Base-by-base conservation (phyloP, 1,140 invertebrate species). In the Camponotus pennsylvanicus region DNA sequence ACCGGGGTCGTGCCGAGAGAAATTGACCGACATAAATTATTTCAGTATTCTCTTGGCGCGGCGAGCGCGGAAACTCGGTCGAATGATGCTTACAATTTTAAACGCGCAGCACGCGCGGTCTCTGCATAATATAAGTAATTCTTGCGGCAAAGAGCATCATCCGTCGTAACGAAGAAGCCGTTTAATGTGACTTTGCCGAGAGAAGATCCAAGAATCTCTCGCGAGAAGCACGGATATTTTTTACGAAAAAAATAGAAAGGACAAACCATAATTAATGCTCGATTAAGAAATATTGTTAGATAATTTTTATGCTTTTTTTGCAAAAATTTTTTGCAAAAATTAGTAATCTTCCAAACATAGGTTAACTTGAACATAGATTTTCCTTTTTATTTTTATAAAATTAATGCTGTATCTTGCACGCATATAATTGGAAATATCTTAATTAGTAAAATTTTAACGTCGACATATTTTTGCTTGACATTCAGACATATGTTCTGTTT, bases 11-110 rank as follows among this genome's bases (percentile, higher is more conserved):
- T 63, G 71, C 79, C 80, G 76, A 64, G 77, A 90, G 86, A 90
- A 90, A 90, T 90, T 90, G 89, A 90, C 89, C 88, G 88, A 90
- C 89, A 86, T 90, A 88, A 90, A 90, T 90, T 90, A 90, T 90
- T 90, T 88, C 86, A 87, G 83, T 90, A 90, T 90, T 87, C 79
- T 71, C 84, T 64, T 69, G 73, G 59, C 45, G 66, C 67, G 85
- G 78, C 78, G 59, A 66, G 45, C 77, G 45, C 63, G 66, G 79
- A 75, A 86, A 86, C 79, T 69, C 86, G 76, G 40, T 59, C 76
- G 83, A 82, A 79, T 75, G 75, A 89, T 82, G 67, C 71, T 86
- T 86, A 86, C 70, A 82, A 89, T 89, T 89, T 89, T 77, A 86
- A 89, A 67, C 15, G 59, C 59, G 37, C 13, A 78, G 57, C 59